Evolutionary conservation across 1,140 invertebrate species (phyloP), one percentile per base, ranked within the genome.

Genomic region (Dufourea novaeangliae): DNA sequence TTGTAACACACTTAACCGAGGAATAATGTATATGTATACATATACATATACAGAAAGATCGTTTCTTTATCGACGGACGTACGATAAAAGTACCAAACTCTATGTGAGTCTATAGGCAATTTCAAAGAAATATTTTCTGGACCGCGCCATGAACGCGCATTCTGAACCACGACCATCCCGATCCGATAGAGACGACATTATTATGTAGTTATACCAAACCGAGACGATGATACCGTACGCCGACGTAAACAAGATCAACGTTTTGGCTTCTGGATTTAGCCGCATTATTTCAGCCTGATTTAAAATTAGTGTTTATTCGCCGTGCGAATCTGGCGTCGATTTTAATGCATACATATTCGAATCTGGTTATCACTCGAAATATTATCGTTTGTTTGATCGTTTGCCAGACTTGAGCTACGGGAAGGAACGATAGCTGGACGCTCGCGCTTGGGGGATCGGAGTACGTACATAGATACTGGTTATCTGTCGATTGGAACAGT

Each of bases 281-380:
- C 3, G 32, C 3, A 57, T 46, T 56, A n/a, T 29, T 50, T 46
- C 37, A n/a, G 27, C 37, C 17, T 4, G 41, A 20, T 20, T 61
- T 72, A 72, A 50, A 61, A 72, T 72, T 50, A 61, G 69, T 37
- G 22, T 27, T 57, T 37, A 56, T 52, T 32, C 3, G 12, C 12
- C 34, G 50, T 37, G 20, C 37, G 27, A 62, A 11, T 62, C 46
- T 61, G 29, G 69, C 56, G 10, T 17, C 27, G 12, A 17, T 46
- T 72, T 72, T 61, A 37, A 72, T 50, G 57, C 29, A 61, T 61
- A 72, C 29, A 61, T 61, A 72, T 62, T 62, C 69, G 56, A 62
- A 72, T 20, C 69, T 25, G 57, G 6, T 50, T 34, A 61, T 29
- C 37, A 20, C 29, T 6, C n/a, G 56, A 27, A 20, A 46, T 62